A percentile compares a stretch with the other conserved stretches of the same genome.
phyloP scores from a whole-genome alignment of 1,140 invertebrate species.

The Euborellia annulipes region DNA sequence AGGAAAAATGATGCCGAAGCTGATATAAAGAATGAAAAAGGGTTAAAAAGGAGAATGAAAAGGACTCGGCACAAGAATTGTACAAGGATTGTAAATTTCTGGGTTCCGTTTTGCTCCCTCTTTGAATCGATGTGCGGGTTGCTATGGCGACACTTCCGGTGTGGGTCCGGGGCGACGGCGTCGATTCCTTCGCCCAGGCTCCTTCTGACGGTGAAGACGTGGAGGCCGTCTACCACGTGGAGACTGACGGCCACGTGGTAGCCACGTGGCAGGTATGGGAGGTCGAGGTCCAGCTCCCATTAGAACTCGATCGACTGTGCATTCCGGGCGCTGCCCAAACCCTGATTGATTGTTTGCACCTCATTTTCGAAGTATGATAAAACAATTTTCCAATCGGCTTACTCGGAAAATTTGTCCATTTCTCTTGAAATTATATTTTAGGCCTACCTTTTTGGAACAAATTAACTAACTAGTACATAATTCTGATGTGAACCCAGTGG shows the following conservation, averaged over 20 bases:
- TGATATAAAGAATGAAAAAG: background rate
- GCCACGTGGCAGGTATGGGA: background rate
- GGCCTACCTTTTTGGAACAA: too few relatives aligned
- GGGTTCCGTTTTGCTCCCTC: slow-evolving; percentile 11
- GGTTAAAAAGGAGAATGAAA: background rate
- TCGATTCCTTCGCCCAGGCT: background rate
- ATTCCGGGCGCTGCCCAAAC: too few relatives aligned
- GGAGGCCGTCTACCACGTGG: background rate
- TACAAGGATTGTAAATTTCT: slow-evolving; percentile 11
- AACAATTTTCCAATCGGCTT: background rate
- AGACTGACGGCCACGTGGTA: background rate
- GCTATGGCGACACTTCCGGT: slow-evolving; percentile 13
- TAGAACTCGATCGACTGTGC: too few relatives aligned
- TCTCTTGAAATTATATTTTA: too few relatives aligned
- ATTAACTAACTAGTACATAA: too few relatives aligned
- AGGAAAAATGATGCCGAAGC: background rate
- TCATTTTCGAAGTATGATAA: too few relatives aligned
- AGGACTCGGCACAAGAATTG: too few relatives aligned
- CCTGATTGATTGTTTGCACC: background rate
- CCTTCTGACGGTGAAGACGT: background rate
- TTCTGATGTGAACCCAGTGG: too few relatives aligned
- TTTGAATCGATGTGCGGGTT: slow-evolving; percentile 12
- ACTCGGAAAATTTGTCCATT: too few relatives aligned
- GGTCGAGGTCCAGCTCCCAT: background rate
- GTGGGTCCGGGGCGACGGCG: slow-evolving; percentile 3